These are phyloP conservation scores for Sussaba pulchella DNA, from an alignment of 2,888 invertebrate genomes.

Conservation along the genomic window DNA sequence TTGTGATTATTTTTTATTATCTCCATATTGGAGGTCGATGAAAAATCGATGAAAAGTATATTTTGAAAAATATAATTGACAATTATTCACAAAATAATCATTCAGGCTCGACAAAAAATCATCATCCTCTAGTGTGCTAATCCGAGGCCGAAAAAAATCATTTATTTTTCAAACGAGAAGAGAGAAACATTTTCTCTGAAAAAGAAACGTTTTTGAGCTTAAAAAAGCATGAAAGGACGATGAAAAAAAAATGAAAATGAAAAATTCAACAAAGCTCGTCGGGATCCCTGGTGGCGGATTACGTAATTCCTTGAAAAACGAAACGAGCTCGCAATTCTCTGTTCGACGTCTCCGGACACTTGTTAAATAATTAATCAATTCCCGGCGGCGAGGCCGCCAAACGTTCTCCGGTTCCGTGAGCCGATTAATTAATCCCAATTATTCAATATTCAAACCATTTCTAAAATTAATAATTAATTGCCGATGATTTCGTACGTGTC, in stretches of 20 bases:
- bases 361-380: slow-evolving; percentile 9
- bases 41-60: too few species aligned
- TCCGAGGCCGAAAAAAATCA: not conserved
- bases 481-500: too few species aligned
- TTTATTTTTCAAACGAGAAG: not conserved
- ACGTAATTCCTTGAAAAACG: not conserved
- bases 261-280: not conserved
- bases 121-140: not conserved
- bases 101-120: not conserved
- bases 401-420: not conserved
- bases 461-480: not conserved
- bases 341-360: not conserved
- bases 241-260: not conserved
- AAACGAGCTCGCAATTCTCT: not conserved
- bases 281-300: slow-evolving; percentile 7
- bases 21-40: too few species aligned
- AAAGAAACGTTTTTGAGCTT: too few species aligned
- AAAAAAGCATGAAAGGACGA: not conserved
- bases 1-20: too few species aligned
- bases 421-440: slow-evolving; percentile 10
- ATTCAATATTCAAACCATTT: not conserved
- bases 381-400: not conserved
- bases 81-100: not conserved
- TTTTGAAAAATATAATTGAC: too few species aligned
- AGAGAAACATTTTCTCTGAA: not conserved